Evolutionary conservation across 2,113 vertebrate species (phyloP), one percentile per base, ranked within the genome.

Genomic region (Oncorhynchus nerka): DNA sequence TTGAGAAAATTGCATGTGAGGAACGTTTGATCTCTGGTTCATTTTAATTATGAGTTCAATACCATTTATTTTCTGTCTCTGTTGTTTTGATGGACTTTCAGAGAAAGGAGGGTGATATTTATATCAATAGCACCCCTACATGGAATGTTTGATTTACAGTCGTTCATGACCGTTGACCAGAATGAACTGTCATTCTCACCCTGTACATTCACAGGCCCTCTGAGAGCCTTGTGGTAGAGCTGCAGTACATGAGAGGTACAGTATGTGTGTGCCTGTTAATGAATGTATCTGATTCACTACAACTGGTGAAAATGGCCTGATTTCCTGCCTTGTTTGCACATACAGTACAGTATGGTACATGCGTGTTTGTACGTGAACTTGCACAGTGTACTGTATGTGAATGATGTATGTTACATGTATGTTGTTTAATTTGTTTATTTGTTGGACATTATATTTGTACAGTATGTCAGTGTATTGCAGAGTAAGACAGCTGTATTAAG

Each of bases 11-110:
- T 74, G 80, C 73, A 57, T 70, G 81, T 65, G 13, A 61, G 62
- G 70, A 66, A 66, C 61, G 73, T 82, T 79, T 86, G 83, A 87
- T 84, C 86, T 78, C 0, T 0, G 65, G 82, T 81, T 85, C 83
- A 83, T 64, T 82, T 86, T 72, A 80, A 79, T 78, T 76, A 74
- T 80, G 30, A 55, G 77, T 74, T 8, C 1, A 28, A 62, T 71
- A 75, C 55, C 73, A 65, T 68, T 65, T 77, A 16, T 80, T 73
- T 74, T 78, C 86, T 88, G 59, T 84, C 82, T 73, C 73, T 68
- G 75, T 74, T 55, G 61, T 75, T 64, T 78, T 55, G 13, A 19
- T 16, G 51, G 51, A 4, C 73, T 73, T 75, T 83, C 75, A 85
- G 79, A 62, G n/a, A 62, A 55, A 13, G 51, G 13, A 16, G 16